Conservation (phyloP, 1,140 invertebrate genomes). For the Papilio polytes region DNA sequence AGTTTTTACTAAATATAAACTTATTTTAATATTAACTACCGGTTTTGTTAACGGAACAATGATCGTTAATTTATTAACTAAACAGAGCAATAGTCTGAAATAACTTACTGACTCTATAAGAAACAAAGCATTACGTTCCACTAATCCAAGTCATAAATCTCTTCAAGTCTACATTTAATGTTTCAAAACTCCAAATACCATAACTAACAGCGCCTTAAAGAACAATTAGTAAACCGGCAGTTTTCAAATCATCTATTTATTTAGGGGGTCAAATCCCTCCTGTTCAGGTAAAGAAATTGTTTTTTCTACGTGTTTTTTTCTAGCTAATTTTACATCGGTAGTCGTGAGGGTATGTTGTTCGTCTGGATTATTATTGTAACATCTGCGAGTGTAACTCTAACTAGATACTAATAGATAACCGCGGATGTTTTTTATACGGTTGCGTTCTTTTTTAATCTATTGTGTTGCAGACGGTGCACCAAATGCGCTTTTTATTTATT, state of each 20-base stretch:
- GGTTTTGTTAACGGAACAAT: not conserved
- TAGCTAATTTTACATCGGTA: conserved; percentile 39
- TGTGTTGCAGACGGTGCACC: conserved; percentile 61
- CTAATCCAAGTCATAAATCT: conserved; percentile 23
- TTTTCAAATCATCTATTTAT: conserved; percentile 65
- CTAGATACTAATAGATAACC: conserved; percentile 83
- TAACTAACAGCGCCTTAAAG: conserved; percentile 61
- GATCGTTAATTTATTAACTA: not conserved
- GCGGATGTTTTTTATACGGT: conserved; percentile 80
- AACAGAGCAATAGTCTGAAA: not conserved
- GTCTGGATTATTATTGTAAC: conserved; percentile 77
- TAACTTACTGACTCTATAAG: not conserved
- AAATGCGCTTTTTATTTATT: conserved; percentile 79
- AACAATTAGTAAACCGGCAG: conserved; percentile 64
- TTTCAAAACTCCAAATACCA: conserved; percentile 21
- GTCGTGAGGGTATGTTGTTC: conserved; percentile 57
- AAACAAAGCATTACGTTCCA: not conserved
- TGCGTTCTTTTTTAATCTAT: conserved; percentile 74
- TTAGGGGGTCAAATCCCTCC: conserved; percentile 72
- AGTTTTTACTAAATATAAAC: not conserved
- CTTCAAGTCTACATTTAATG: not conserved
- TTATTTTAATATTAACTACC: not conserved
- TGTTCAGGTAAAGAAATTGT: conserved; percentile 72
- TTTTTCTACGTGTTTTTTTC: conserved; percentile 47
- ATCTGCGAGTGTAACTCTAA: conserved; percentile 81